Conservation (phyloP, 2,113 vertebrate genomes). For the Cephalopterus ornatus region DNA sequence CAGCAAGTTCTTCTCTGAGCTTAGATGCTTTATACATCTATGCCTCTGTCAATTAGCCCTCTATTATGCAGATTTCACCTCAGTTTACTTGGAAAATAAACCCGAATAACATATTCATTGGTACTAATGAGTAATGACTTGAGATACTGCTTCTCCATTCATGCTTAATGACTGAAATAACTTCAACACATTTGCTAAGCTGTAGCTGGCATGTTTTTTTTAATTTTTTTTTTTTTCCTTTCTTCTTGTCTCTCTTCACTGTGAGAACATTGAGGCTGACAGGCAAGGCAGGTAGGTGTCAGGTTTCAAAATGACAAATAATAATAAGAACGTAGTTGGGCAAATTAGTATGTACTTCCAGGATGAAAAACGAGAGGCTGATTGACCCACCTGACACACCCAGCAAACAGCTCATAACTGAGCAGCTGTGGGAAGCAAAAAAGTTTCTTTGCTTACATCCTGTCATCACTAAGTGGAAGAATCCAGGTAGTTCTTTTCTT, state of each 20-base stretch:
- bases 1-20: not conserved
- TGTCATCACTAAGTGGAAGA: not conserved
- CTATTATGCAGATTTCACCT: not conserved
- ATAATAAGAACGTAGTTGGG: not conserved
- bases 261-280: not conserved
- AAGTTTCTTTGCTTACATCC: not conserved
- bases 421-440: not conserved
- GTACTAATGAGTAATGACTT: conserved; percentile 61
- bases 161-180: conserved; percentile 27
- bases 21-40: not conserved
- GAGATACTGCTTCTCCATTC: conserved; percentile 4
- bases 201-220: conserved; percentile 12
- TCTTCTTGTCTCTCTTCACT: not conserved
- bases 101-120: conserved; percentile 11
- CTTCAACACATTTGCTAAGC: not conserved
- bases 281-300: not conserved
- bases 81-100: conserved; percentile 35
- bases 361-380: not conserved
- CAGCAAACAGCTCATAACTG: not conserved
- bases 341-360: not conserved
- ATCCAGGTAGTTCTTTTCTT: not conserved
- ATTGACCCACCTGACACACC: not conserved
- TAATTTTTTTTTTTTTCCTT: not conserved
- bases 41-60: not conserved
- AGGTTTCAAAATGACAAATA: not conserved